phyloP scores from a whole-genome alignment of 2,888 invertebrate species.

The Drosophila greeni region DNA sequence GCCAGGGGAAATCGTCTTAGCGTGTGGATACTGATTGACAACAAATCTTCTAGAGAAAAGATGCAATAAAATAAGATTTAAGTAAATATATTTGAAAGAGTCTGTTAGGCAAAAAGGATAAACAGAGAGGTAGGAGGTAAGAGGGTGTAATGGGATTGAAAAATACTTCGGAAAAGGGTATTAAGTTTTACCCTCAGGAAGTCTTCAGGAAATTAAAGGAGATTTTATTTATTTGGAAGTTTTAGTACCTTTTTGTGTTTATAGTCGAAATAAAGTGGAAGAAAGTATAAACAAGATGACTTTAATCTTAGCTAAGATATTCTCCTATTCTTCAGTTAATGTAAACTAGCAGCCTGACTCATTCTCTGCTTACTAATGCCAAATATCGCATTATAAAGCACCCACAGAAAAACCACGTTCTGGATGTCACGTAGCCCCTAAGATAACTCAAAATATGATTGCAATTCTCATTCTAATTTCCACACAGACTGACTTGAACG shows the following conservation, averaged over 20 bases:
- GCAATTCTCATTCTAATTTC: slow-evolving; percentile 61
- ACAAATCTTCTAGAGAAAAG: slow-evolving; percentile 1
- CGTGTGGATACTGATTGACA: slow-evolving; percentile 41
- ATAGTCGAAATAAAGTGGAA: background rate
- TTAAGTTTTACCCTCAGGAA: background rate
- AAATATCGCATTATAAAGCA: background rate
- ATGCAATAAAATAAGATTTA: slow-evolving; percentile 23
- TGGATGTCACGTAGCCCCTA: slow-evolving; percentile 30
- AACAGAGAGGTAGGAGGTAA: background rate
- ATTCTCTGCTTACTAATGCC: background rate
- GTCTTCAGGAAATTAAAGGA: slow-evolving; percentile 6
- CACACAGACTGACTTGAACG: slow-evolving; percentile 7
- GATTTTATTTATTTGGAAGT: slow-evolving; percentile 2
- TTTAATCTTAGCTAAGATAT: background rate
- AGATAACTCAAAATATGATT: slow-evolving; percentile 31
- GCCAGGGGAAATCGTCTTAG: slow-evolving; percentile 15
- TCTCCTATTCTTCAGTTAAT: background rate
- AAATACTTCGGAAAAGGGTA: background rate
- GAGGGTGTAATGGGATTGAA: slow-evolving; percentile 1
- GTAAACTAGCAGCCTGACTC: background rate
- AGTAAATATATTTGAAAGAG: slow-evolving; percentile 10
- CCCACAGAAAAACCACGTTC: slow-evolving; percentile 4
- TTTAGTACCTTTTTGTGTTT: background rate
- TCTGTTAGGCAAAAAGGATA: slow-evolving; percentile 6
- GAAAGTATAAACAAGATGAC: background rate